A percentile compares a stretch with the other conserved stretches of the same genome.
Evolutionary conservation across 2,797 vertebrate species (phyloP).

Genomic region (Pogonophryne albipinna): DNA sequence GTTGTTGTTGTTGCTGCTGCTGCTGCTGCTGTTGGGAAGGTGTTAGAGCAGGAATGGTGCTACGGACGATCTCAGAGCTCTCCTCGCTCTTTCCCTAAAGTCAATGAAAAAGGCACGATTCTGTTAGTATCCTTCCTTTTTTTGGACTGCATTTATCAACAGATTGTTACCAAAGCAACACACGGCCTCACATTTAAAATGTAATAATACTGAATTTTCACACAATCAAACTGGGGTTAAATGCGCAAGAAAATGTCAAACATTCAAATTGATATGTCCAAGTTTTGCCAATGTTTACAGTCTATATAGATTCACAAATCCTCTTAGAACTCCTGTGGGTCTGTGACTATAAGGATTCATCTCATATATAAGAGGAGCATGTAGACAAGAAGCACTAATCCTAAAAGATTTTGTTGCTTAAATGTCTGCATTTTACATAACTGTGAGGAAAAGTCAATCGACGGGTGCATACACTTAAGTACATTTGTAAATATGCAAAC

Average conservation of each 20-base stretch:
- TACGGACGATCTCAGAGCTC: conserved; percentile 80
- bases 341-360: neutral
- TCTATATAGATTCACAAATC: neutral
- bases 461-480: neutral
- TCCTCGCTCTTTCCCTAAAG: conserved; percentile 86
- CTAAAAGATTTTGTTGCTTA: neutral
- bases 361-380: neutral
- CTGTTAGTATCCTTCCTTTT: neutral
- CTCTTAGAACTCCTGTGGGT: neutral
- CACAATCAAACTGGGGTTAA: neutral
- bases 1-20: conserved; percentile 50
- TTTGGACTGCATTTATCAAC: neutral
- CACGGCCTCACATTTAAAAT: neutral
- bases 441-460: neutral
- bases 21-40: conserved; percentile 76
- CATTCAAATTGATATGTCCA: neutral
- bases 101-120: conserved; percentile 3
- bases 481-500: neutral
- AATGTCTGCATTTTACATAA: neutral
- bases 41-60: conserved; percentile 71
- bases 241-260: neutral
- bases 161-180: neutral
- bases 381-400: neutral
- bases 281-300: neutral
- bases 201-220: neutral